phyloP scores from a whole-genome alignment of 2,888 invertebrate genomes.

The Physocephala rufipes region DNA sequence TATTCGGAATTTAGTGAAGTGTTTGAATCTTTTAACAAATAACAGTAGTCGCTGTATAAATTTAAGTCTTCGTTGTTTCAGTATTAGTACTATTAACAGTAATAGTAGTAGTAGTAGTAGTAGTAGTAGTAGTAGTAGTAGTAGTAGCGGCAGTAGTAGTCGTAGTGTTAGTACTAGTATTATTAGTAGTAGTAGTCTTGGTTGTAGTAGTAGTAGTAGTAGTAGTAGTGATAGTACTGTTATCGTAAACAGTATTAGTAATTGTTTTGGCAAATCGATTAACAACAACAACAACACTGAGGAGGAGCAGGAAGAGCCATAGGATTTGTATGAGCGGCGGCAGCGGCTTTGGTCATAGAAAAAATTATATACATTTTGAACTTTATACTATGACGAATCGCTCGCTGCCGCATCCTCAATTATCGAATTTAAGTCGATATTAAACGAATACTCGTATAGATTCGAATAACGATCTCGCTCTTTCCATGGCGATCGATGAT shows the following conservation, averaged over 20 bases:
- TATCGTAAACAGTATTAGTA: constrained; percentile 7
- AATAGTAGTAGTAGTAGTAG: constrained; percentile 22
- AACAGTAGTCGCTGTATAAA: constrained; percentile 10
- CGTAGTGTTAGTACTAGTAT: constrained; percentile 24
- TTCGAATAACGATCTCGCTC: constrained; percentile 66
- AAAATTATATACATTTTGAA: constrained; percentile 26
- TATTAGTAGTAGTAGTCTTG: constrained; percentile 21
- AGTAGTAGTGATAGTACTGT: constrained; percentile 15
- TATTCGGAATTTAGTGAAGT: constrained; percentile 10
- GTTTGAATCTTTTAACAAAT: neutral
- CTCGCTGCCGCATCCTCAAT: constrained; percentile 66
- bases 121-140: constrained; percentile 22
- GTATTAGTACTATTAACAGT: constrained; percentile 21
- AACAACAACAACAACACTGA: constrained; percentile 41
- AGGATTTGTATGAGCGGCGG: neutral
- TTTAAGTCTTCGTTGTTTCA: constrained; percentile 19
- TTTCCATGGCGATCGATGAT: constrained; percentile 65
- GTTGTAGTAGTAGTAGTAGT: constrained; percentile 20
- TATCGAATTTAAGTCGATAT: constrained; percentile 66
- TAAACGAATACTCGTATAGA: constrained; percentile 66
- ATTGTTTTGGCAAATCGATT: constrained; percentile 30
- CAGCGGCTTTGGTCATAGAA: constrained; percentile 32
- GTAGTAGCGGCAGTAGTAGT: constrained; percentile 6
- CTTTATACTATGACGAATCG: constrained; percentile 67
- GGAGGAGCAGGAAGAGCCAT: constrained; percentile 26